Evolutionary conservation across 1,140 invertebrate genomes (phyloP).

Genomic region (Pseudobourletiella spinata): DNA sequence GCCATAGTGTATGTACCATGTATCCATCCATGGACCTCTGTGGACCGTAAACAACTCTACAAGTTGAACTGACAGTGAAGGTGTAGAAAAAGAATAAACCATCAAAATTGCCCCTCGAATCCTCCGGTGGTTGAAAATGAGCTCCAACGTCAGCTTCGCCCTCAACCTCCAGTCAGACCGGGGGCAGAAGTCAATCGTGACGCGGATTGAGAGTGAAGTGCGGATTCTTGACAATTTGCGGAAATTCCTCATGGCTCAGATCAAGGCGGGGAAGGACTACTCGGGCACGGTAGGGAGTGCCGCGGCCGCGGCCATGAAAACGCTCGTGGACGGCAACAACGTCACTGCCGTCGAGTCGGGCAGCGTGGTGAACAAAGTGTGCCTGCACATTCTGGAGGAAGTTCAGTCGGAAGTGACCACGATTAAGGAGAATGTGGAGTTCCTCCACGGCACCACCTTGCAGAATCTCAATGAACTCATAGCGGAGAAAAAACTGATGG

Average conservation of each 20-base stretch:
- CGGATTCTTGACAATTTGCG: constrained; percentile 28
- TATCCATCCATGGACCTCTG: too few relatives aligned
- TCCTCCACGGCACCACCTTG: constrained; percentile 23
- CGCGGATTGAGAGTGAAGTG: constrained; percentile 30
- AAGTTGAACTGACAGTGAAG: too few relatives aligned
- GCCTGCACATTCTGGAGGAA: constrained; percentile 33
- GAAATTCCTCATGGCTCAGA: constrained; percentile 28
- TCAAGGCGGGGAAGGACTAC: constrained; percentile 26
- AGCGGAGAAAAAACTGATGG: constrained; percentile 24
- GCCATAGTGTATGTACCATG: too few relatives aligned
- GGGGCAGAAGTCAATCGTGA: constrained; percentile 30
- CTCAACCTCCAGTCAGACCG: constrained; percentile 31
- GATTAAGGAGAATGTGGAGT: constrained; percentile 30
- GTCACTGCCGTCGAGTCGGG: constrained; percentile 1
- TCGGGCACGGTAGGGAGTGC: constrained; percentile 18
- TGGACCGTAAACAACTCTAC: too few relatives aligned
- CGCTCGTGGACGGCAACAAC: constrained; percentile 11
- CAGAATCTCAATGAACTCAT: constrained; percentile 29
- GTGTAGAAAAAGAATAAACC: too few relatives aligned
- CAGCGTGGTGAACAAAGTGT: constrained; percentile 26
- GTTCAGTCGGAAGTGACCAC: constrained; percentile 21
- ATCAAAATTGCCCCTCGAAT: too few relatives aligned
- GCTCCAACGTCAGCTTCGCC: constrained; percentile 33
- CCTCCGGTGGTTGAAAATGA: too few relatives aligned
- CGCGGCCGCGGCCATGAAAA: constrained; percentile 27